Evolutionary conservation across 2,888 invertebrate species (phyloP).

Genomic region (Mythimna lalbum): DNA sequence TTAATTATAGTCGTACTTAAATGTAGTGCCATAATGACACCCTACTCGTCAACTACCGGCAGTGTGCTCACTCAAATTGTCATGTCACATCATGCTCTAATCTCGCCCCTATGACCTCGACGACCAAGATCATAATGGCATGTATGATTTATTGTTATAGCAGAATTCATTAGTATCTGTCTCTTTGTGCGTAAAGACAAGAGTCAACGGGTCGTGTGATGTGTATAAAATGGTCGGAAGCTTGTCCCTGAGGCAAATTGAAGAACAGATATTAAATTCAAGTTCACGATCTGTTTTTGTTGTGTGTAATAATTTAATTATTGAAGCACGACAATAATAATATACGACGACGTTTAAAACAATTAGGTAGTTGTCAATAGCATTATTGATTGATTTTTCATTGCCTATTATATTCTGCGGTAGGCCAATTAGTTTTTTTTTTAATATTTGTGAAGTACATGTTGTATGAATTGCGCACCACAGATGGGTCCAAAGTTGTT

Average conservation of each 20-base stretch:
- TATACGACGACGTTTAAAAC: background rate
- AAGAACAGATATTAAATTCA: slow-evolving; percentile 64
- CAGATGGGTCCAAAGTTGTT: background rate
- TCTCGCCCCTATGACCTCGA: slow-evolving; percentile 31
- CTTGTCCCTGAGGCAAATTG: slow-evolving; percentile 68
- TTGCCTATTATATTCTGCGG: background rate
- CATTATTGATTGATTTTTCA: background rate
- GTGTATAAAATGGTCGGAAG: slow-evolving; percentile 71
- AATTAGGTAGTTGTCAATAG: background rate
- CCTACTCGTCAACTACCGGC: slow-evolving; percentile 33
- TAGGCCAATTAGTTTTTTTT: background rate
- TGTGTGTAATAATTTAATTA: slow-evolving; percentile 38
- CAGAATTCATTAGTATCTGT: slow-evolving; percentile 47
- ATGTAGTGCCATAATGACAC: slow-evolving; percentile 49
- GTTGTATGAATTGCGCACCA: background rate
- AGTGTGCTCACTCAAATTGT: slow-evolving; percentile 36
- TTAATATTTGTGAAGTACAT: background rate
- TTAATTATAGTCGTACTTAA: slow-evolving; percentile 40
- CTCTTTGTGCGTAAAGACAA: slow-evolving; percentile 49
- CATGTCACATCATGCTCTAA: slow-evolving; percentile 36
- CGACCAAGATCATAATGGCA: slow-evolving; percentile 40
- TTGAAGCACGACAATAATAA: slow-evolving; percentile 18
- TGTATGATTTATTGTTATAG: slow-evolving; percentile 41
- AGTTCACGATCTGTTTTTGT: slow-evolving; percentile 45
- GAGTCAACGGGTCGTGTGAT: slow-evolving; percentile 58